Conservation (phyloP, 2,888 invertebrate species). For the Pseudeuparius sepicola region DNA sequence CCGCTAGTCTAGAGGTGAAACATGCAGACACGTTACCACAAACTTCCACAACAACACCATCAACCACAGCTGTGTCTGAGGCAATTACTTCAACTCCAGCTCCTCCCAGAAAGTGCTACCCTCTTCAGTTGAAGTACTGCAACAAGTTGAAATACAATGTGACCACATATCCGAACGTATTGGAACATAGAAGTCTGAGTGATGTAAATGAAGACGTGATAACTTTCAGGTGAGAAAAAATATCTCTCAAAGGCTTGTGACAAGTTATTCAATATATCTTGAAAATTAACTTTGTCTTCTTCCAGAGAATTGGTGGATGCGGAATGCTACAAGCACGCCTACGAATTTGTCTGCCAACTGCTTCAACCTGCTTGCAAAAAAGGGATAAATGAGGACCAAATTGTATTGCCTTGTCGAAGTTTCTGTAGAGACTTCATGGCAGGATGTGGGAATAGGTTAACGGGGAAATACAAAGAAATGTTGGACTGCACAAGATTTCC, state of each 20-base stretch:
- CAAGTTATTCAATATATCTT: too few species aligned
- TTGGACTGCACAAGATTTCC: conserved; percentile 74
- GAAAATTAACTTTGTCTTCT: too few species aligned
- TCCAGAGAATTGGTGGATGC: conserved; percentile 78
- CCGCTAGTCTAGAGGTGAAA: conserved; percentile 55
- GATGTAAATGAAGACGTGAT: conserved; percentile 69
- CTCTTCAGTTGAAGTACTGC: conserved; percentile 59
- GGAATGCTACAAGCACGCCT: conserved; percentile 79
- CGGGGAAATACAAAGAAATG: conserved; percentile 57
- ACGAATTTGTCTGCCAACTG: conserved; percentile 81
- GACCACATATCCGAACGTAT: conserved; percentile 75
- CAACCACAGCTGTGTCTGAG: conserved; percentile 34
- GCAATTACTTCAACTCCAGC: conserved; percentile 47
- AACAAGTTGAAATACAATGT: conserved; percentile 63
- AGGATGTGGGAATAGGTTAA: conserved; percentile 69
- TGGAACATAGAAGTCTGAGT: conserved; percentile 52
- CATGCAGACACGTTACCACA: conserved; percentile 37
- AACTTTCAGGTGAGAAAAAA: conserved; percentile 54
- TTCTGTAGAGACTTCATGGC: conserved; percentile 78
- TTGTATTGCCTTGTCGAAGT: conserved; percentile 66
- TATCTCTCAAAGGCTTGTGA: too few species aligned
- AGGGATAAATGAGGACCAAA: conserved; percentile 40
- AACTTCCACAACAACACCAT: conserved; percentile 31
- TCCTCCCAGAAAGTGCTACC: conserved; percentile 56
- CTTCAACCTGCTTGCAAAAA: conserved; percentile 67